phyloP scores from a whole-genome alignment of 2,888 invertebrate species.

The Glaucopsyche alexis region DNA sequence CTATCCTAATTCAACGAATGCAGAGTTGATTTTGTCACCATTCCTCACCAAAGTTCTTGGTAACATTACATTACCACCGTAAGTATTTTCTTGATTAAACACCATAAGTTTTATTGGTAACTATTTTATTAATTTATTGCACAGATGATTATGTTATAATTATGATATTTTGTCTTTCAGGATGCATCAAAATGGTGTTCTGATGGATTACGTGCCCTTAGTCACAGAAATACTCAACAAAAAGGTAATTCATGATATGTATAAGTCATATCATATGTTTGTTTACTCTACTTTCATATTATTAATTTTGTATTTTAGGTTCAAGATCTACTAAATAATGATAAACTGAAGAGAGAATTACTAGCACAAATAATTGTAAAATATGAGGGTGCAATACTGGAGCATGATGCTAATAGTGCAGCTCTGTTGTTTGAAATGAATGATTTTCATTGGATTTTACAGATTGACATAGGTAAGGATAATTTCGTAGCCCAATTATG shows the following conservation, averaged over 20 bases:
- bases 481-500: neutral
- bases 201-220: conserved; percentile 80
- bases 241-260: conserved; percentile 58
- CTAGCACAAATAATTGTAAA: conserved; percentile 71
- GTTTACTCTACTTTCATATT: neutral
- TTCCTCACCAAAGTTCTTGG: conserved; percentile 69
- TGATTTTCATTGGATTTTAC: conserved; percentile 82
- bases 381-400: conserved; percentile 72
- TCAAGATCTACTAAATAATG: conserved; percentile 63
- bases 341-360: conserved; percentile 67
- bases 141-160: no score
- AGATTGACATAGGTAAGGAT: conserved; percentile 74
- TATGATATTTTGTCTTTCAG: conserved; percentile 43
- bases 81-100: conserved; percentile 46
- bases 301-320: conserved; percentile 53
- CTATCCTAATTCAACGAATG: conserved; percentile 77
- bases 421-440: conserved; percentile 82
- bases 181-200: conserved; percentile 73
- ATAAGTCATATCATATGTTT: neutral
- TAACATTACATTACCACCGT: conserved; percentile 68
- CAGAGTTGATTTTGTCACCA: conserved; percentile 72
- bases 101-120: neutral
- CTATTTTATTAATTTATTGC: neutral
- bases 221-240: conserved; percentile 76
- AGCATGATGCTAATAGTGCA: conserved; percentile 72